phyloP scores from a whole-genome alignment of 2,797 vertebrate genomes.

The Enteromius viviparus region DNA sequence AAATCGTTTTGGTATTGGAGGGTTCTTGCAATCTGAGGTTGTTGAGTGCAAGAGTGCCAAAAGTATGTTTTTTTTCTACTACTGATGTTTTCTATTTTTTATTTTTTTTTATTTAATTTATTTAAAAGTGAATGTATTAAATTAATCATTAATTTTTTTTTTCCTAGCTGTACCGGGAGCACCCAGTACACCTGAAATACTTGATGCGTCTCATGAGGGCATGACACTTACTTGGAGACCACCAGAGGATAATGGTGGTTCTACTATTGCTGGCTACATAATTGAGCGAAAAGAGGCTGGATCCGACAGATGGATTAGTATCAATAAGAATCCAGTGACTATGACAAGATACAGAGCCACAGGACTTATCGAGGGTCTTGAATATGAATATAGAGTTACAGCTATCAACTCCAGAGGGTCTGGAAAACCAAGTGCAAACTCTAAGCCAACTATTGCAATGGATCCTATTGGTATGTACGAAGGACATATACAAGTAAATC shows the following conservation, averaged over 20 bases:
- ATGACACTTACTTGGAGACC: constrained; percentile 96
- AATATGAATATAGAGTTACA: constrained; percentile 94
- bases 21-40: constrained; percentile 95
- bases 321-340: constrained; percentile 94
- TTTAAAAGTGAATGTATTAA: background rate
- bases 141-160: background rate
- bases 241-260: constrained; percentile 93
- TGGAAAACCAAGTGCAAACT: constrained; percentile 91
- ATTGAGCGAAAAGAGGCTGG: constrained; percentile 94
- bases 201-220: constrained; percentile 94
- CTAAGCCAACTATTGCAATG: constrained; percentile 88
- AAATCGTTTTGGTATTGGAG: constrained; percentile 95
- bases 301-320: constrained; percentile 93
- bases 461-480: constrained; percentile 91
- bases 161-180: constrained; percentile 88
- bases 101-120: background rate
- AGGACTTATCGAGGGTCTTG: constrained; percentile 92
- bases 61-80: constrained; percentile 81
- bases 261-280: constrained; percentile 92
- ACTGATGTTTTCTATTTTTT: background rate
- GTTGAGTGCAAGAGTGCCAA: constrained; percentile 95
- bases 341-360: constrained; percentile 98
- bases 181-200: constrained; percentile 89
- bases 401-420: constrained; percentile 94
- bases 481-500: background rate